These are phyloP conservation scores for Thalassarche chlororhynchos DNA, from an alignment of 2,113 vertebrate genomes.

Conservation along the genomic window DNA sequence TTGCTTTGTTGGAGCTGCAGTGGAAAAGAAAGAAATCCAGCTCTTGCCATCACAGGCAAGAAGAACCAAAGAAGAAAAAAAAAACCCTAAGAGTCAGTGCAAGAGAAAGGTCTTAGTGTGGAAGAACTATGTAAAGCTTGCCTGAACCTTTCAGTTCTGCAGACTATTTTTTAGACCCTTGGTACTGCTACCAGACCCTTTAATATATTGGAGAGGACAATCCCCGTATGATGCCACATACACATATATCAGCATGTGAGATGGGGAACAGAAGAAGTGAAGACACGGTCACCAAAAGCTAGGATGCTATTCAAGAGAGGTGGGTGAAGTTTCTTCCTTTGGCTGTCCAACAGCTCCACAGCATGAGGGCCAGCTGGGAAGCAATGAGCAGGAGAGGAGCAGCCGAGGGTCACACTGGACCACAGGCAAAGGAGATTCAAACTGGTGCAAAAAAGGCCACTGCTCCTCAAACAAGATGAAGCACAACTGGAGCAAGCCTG, in stretches of 20 bases:
- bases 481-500: background rate
- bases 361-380: accelerated
- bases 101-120: background rate
- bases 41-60: background rate
- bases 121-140: background rate
- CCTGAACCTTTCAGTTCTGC: background rate
- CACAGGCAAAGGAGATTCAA: background rate
- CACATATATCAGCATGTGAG: background rate
- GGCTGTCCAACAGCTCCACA: background rate
- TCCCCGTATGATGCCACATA: no score
- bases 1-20: background rate
- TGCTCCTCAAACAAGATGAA: background rate
- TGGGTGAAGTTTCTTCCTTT: background rate
- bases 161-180: background rate
- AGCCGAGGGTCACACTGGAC: background rate
- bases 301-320: background rate
- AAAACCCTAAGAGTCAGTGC: background rate
- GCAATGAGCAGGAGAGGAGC: background rate
- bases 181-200: background rate
- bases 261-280: background rate
- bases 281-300: background rate
- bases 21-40: background rate
- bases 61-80: background rate
- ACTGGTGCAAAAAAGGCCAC: background rate
- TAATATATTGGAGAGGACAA: background rate